phyloP scores from a whole-genome alignment of 2,797 vertebrate species.

The Coregonus ussuriensis region DNA sequence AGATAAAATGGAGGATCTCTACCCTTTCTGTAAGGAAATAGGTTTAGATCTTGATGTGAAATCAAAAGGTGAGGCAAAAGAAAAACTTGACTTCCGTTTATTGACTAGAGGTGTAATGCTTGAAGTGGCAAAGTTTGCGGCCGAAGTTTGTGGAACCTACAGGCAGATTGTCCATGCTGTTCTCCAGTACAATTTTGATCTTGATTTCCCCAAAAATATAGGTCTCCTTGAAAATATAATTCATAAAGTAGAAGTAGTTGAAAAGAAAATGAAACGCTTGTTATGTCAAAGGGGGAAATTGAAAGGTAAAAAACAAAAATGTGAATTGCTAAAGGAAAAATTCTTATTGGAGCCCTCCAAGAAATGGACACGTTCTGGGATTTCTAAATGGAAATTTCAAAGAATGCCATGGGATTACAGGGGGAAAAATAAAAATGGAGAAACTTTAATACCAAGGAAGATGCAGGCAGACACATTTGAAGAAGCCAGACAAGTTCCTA shows the following conservation, averaged over 20 bases:
- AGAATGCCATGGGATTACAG: conserved; percentile 3
- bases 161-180: conserved; percentile 11
- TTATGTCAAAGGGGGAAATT: not conserved
- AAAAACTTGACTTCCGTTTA: conserved; percentile 25
- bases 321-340: not conserved
- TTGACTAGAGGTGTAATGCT: conserved; percentile 33
- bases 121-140: conserved; percentile 46
- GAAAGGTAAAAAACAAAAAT: not conserved
- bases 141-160: conserved; percentile 30
- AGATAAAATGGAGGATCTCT: not conserved
- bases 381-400: not conserved
- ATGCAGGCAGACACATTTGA: no score
- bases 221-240: not conserved
- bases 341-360: not conserved
- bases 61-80: not conserved
- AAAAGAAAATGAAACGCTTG: not conserved
- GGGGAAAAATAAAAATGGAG: not conserved
- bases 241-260: conserved; percentile 4
- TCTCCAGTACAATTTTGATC: conserved; percentile 43
- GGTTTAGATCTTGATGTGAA: conserved; percentile 26
- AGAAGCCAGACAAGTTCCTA: not conserved
- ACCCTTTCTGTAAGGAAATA: conserved; percentile 17
- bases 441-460: not conserved
- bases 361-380: not conserved
- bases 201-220: not conserved